A percentile compares a stretch with the other conserved stretches of the same genome.
phyloP scores from a whole-genome alignment of 1,140 invertebrate genomes.

The Diuraphis noxia region DNA sequence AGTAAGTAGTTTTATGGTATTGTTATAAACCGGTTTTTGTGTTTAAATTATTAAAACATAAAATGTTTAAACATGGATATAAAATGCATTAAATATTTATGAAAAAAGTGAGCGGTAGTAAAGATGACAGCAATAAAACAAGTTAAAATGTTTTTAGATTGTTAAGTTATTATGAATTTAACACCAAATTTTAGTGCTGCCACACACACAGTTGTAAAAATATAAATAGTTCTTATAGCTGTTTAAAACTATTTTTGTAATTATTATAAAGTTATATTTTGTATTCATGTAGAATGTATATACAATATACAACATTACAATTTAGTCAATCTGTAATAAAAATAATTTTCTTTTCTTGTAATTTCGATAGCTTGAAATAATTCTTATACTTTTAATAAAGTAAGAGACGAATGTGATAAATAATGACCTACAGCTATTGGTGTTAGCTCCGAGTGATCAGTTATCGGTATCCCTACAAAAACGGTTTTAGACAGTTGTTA shows the following conservation, averaged over 20 bases:
- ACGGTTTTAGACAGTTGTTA: not conserved
- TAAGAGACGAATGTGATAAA: not conserved
- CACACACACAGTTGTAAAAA: not conserved
- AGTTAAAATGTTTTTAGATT: not conserved
- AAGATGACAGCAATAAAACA: not conserved
- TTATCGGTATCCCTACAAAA: no score
- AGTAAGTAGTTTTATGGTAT: not conserved
- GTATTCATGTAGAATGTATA: no score
- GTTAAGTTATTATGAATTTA: not conserved
- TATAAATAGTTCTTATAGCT: not conserved
- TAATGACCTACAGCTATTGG: not conserved
- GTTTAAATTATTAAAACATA: not conserved
- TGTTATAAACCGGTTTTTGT: not conserved
- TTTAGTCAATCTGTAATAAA: not conserved
- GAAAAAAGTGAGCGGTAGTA: not conserved
- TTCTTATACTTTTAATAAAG: not conserved
- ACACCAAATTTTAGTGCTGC: not conserved
- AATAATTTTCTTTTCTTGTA: not conserved
- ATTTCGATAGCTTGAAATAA: not conserved
- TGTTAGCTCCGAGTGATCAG: no score
- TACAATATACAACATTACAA: not conserved
- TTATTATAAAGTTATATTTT: not conserved
- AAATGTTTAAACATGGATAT: not conserved
- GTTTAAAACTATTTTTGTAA: not conserved
- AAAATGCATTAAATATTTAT: slow-evolving; percentile 2